Conservation (phyloP, 2,797 vertebrate genomes). For the Sebastes minor region DNA sequence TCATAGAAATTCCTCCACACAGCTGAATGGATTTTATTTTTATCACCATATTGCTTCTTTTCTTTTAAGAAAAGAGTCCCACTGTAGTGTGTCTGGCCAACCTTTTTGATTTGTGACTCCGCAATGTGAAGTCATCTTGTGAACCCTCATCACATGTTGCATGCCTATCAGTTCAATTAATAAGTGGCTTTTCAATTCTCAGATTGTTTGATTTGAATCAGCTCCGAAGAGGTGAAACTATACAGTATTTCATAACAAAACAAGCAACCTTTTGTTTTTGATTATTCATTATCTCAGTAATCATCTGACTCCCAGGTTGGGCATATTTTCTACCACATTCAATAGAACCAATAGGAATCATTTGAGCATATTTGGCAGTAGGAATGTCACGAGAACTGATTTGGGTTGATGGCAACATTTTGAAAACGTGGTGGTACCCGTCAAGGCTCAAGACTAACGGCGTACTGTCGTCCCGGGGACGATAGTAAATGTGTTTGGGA, state of each 20-base stretch:
- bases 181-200: neutral
- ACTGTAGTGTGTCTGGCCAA: neutral
- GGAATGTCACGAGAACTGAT: too few relatives aligned
- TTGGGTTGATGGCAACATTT: too few relatives aligned
- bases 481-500: too few relatives aligned
- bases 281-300: neutral
- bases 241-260: neutral
- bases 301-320: neutral
- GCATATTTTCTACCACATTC: neutral
- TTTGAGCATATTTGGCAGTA: neutral
- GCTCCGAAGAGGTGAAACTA: neutral
- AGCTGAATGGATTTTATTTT: constrained; percentile 14
- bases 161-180: neutral
- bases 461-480: too few relatives aligned
- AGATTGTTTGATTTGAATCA: neutral
- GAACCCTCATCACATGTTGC: neutral
- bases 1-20: constrained; percentile 44
- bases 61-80: neutral
- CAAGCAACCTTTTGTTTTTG: neutral
- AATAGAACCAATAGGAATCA: neutral
- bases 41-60: constrained; percentile 2
- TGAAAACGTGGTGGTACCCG: too few relatives aligned
- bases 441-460: too few relatives aligned
- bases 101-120: neutral
- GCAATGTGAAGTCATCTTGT: neutral